Percentiles rank a stretch among this genome's conserved stretches.
phyloP scores from a whole-genome alignment of 2,113 vertebrate species.

The Hemichromis elongatus region DNA sequence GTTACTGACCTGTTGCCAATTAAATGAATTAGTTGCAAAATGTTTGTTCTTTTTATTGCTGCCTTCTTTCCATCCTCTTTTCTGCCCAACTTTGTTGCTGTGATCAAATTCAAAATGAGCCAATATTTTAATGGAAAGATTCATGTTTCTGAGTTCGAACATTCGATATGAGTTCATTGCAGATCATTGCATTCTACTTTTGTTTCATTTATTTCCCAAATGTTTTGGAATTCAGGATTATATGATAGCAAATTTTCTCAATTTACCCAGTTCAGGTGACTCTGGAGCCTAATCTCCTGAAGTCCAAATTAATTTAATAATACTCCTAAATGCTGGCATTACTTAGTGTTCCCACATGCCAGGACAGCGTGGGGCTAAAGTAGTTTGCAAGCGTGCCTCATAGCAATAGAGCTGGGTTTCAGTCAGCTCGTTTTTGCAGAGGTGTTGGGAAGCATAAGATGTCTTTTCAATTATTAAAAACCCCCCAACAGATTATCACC shows the following conservation, averaged over 20 bases:
- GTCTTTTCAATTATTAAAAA: neutral
- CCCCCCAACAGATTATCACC: neutral
- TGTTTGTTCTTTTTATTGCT: neutral
- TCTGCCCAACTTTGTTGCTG: neutral
- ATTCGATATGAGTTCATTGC: neutral
- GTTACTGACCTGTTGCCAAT: neutral
- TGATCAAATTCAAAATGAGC: neutral
- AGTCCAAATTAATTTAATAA: neutral
- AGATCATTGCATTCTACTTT: neutral
- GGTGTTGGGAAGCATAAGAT: neutral
- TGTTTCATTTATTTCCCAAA: neutral
- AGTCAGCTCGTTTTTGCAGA: neutral
- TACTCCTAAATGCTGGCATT: neutral
- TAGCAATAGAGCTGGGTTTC: neutral
- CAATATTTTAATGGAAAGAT: neutral
- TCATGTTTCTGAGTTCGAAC: neutral
- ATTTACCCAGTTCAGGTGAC: neutral
- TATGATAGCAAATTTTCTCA: neutral
- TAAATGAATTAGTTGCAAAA: neutral
- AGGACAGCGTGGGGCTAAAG: neutral
- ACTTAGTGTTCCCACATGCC: neutral
- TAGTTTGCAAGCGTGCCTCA: neutral
- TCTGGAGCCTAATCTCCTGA: neutral
- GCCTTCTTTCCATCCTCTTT: neutral
- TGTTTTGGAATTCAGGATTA: neutral